These are phyloP conservation scores for Athalia circularis DNA, from an alignment of 2,888 invertebrate species.

Conservation along the genomic window DNA sequence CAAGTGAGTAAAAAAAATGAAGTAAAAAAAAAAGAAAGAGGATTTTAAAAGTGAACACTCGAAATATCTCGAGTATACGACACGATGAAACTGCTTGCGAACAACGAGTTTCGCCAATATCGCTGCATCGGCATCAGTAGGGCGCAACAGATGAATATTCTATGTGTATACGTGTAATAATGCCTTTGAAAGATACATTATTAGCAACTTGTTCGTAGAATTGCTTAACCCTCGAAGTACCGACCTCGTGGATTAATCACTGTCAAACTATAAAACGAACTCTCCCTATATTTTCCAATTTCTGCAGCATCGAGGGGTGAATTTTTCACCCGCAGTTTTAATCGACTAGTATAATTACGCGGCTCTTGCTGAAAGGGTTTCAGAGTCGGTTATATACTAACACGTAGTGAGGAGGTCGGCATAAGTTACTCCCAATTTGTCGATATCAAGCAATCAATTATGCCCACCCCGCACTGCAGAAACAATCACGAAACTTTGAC, in stretches of 20 bases:
- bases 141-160: slow-evolving; percentile 42
- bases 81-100: slow-evolving; percentile 16
- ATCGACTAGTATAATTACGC: no score
- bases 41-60: slow-evolving; percentile 1
- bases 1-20: slow-evolving; percentile 20
- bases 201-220: background rate
- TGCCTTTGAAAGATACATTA: slow-evolving; percentile 4
- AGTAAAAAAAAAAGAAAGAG: background rate
- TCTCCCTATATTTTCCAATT: background rate
- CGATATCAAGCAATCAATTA: no score
- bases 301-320: no score
- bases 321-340: no score
- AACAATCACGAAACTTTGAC: no score
- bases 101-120: slow-evolving; percentile 40
- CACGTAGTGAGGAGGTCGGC: no score
- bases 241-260: slow-evolving; percentile 8
- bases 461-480: no score
- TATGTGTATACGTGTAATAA: background rate
- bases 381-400: no score
- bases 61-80: slow-evolving; percentile 31
- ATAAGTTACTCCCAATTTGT: no score
- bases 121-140: slow-evolving; percentile 37
- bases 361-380: no score
- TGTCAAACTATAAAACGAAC: background rate
- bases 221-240: background rate